These are phyloP conservation scores for Ferdinandea cuprea DNA, from an alignment of 2,888 invertebrate species.

Conservation along the genomic window DNA sequence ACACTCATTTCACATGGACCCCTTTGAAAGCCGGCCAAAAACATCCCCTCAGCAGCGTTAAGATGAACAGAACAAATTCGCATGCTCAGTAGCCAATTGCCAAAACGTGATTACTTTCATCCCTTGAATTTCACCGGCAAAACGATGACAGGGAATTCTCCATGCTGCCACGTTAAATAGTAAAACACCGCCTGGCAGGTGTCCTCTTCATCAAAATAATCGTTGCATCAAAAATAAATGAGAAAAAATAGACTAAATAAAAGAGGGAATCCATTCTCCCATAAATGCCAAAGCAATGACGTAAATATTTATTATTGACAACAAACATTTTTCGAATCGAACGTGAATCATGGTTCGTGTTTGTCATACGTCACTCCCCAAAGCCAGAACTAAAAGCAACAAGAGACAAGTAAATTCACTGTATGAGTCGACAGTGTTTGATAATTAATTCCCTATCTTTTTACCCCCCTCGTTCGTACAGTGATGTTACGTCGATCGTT, in stretches of 20 bases:
- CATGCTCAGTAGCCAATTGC: slow-evolving; percentile 64
- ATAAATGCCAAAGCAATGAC: slow-evolving; percentile 24
- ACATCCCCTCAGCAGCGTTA: slow-evolving; percentile 38
- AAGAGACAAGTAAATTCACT: slow-evolving; percentile 39
- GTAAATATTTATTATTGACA: slow-evolving; percentile 19
- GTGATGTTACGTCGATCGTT: slow-evolving; percentile 69
- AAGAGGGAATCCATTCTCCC: slow-evolving; percentile 3
- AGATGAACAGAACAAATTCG: slow-evolving; percentile 40
- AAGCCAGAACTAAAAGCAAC: slow-evolving; percentile 17
- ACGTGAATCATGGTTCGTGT: slow-evolving; percentile 54
- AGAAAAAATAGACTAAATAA: slow-evolving; percentile 12
- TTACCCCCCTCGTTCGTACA: not conserved
- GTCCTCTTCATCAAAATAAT: slow-evolving; percentile 5
- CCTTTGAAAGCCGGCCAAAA: slow-evolving; percentile 20
- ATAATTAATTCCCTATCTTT: slow-evolving; percentile 58
- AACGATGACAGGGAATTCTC: slow-evolving; percentile 5
- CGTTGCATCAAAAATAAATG: not conserved
- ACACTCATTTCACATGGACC: slow-evolving; percentile 20
- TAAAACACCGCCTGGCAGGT: slow-evolving; percentile 36
- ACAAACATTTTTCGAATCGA: not conserved
- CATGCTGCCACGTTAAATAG: not conserved
- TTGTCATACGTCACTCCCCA: not conserved
- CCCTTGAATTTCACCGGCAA: slow-evolving; percentile 37
- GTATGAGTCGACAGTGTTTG: not conserved
- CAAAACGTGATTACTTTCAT: slow-evolving; percentile 11